A percentile compares a stretch with the other conserved stretches of the same genome.
Evolutionary conservation across 2,797 vertebrate species (phyloP).

Genomic region (Labeo calbasu): DNA sequence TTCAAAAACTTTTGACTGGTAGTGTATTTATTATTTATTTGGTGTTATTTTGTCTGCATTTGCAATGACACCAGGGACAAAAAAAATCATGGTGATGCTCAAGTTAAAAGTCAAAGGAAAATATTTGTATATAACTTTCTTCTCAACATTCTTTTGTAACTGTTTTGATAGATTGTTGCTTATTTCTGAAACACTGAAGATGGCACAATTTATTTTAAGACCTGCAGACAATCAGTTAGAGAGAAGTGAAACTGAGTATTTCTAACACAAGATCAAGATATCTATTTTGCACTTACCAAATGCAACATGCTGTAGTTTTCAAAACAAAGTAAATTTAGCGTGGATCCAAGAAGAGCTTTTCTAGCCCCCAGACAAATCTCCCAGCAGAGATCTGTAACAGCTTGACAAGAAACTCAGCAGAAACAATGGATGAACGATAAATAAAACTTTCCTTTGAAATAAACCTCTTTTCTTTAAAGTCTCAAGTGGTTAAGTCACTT

Average conservation of each 20-base stretch:
- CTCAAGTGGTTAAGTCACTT: not conserved
- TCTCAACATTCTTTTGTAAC: no score
- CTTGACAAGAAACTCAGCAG: constrained; percentile 4
- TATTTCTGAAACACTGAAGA: no score
- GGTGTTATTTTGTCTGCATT: no score
- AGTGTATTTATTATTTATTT: no score
- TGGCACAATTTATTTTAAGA: no score
- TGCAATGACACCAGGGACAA: no score
- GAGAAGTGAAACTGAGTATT: not conserved
- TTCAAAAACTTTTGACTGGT: no score
- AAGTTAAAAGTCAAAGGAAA: no score
- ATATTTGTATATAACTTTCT: no score
- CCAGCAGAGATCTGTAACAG: constrained; percentile 8
- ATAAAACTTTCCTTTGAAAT: not conserved
- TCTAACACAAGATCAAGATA: not conserved
- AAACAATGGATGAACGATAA: not conserved
- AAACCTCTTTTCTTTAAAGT: not conserved
- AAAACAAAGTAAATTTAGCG: not conserved
- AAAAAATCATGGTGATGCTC: no score
- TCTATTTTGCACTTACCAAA: not conserved
- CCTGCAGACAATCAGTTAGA: not conserved
- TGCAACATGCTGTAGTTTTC: not conserved
- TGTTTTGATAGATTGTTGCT: no score
- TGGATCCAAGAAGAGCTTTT: not conserved
- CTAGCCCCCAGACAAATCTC: not conserved